Conservation (phyloP, 1,140 invertebrate genomes). For the Paracyclopina nana region DNA sequence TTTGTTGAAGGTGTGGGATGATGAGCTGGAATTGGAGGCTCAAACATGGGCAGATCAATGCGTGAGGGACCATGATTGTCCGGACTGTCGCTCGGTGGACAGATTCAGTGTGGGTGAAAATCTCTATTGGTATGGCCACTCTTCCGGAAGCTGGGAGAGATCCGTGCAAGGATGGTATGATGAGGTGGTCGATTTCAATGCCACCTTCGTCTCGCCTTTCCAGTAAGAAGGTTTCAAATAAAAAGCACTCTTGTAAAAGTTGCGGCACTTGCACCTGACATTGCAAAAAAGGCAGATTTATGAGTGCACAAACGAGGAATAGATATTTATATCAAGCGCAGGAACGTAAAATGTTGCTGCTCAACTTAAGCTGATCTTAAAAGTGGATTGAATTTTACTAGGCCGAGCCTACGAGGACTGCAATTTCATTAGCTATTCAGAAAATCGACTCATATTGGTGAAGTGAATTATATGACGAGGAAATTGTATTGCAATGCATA, state of each 20-base stretch:
- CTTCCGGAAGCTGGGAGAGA: slow-evolving; percentile 1
- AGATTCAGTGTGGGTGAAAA: slow-evolving; percentile 13
- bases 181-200: slow-evolving; percentile 17
- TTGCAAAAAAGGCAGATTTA: neutral
- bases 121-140: slow-evolving; percentile 11
- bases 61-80: slow-evolving; percentile 8
- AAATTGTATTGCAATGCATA: no score
- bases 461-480: no score
- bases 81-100: neutral
- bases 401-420: no score
- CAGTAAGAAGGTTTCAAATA: slow-evolving; percentile 13
- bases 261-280: neutral
- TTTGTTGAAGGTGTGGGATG: slow-evolving; percentile 1
- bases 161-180: slow-evolving; percentile 14
- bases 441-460: no score
- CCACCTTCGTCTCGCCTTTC: slow-evolving; percentile 11
- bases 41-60: slow-evolving; percentile 13
- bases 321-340: neutral
- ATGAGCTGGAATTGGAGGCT: slow-evolving; percentile 3
- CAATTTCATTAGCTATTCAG: no score
- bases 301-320: neutral
- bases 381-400: neutral
- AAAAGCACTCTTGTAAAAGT: neutral
- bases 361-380: neutral
- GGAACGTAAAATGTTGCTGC: neutral